Conservation (phyloP, 2,113 vertebrate species). For the Cephalopterus ornatus region DNA sequence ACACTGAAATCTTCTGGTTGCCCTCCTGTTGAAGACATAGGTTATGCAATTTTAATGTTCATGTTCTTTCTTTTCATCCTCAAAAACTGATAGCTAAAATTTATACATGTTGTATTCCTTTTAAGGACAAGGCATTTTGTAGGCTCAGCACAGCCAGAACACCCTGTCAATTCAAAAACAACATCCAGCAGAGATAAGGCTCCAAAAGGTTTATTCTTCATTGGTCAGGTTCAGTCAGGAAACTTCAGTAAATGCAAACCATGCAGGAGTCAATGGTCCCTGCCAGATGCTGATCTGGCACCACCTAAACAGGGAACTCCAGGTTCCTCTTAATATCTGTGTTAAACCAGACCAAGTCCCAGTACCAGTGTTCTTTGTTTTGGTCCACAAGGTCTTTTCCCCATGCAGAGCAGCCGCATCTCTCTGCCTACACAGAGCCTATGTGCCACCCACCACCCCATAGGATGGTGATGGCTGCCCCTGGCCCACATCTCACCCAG, state of each 20-base stretch:
- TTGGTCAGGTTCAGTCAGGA: neutral
- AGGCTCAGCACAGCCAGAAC: neutral
- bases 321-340: fast-evolving
- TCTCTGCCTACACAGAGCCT: neutral
- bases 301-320: neutral
- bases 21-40: neutral
- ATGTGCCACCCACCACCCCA: neutral
- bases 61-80: neutral
- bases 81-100: neutral
- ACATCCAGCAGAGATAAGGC: neutral
- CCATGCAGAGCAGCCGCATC: neutral
- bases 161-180: neutral
- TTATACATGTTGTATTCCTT: neutral
- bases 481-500: too few relatives aligned
- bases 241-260: neutral
- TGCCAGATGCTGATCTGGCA: neutral
- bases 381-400: neutral
- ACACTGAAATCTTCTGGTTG: neutral
- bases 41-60: neutral
- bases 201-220: neutral
- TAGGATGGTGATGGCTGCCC: neutral
- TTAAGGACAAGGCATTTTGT: neutral
- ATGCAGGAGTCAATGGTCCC: neutral
- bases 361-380: neutral
- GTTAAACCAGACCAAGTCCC: neutral